Conservation (phyloP, 2,797 vertebrate species). For the Sebastes kiyomatsui region DNA sequence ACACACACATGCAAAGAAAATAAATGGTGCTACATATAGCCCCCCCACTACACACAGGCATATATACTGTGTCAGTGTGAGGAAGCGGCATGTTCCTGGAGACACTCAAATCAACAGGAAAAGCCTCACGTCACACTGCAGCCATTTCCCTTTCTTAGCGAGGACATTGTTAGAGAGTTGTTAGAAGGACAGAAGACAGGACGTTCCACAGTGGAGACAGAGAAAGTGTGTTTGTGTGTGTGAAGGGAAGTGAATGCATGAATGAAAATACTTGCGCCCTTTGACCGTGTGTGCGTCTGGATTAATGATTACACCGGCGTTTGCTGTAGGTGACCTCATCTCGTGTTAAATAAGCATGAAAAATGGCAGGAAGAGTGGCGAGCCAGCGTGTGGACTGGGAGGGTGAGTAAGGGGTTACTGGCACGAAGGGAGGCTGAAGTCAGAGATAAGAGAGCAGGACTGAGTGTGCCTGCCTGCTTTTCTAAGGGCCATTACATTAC, state of each 20-base stretch:
- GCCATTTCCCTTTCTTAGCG: conserved; percentile 66
- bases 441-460: conserved; percentile 60
- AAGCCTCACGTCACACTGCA: conserved; percentile 57
- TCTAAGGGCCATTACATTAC: conserved; percentile 42
- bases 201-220: conserved; percentile 49
- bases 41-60: conserved; percentile 7
- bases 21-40: conserved; percentile 58
- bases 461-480: conserved; percentile 28
- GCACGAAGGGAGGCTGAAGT: conserved; percentile 44
- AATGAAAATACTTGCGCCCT: conserved; percentile 26
- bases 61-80: conserved; percentile 41
- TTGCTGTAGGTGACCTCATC: conserved; percentile 23
- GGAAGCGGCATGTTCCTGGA: conserved; percentile 68
- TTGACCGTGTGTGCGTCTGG: conserved; percentile 17
- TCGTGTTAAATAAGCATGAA: background rate
- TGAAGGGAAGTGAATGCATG: conserved; percentile 33
- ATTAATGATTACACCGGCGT: conserved; percentile 31
- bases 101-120: conserved; percentile 74
- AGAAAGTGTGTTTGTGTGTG: conserved; percentile 53
- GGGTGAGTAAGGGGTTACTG: conserved; percentile 64
- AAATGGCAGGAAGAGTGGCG: background rate
- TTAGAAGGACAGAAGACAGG: conserved; percentile 71
- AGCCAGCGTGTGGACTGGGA: conserved; percentile 13
- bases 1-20: conserved; percentile 25
- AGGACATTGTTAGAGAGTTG: conserved; percentile 75